Evolutionary conservation across 2,888 invertebrate species (phyloP).

Genomic region (Metallyticus violacea): DNA sequence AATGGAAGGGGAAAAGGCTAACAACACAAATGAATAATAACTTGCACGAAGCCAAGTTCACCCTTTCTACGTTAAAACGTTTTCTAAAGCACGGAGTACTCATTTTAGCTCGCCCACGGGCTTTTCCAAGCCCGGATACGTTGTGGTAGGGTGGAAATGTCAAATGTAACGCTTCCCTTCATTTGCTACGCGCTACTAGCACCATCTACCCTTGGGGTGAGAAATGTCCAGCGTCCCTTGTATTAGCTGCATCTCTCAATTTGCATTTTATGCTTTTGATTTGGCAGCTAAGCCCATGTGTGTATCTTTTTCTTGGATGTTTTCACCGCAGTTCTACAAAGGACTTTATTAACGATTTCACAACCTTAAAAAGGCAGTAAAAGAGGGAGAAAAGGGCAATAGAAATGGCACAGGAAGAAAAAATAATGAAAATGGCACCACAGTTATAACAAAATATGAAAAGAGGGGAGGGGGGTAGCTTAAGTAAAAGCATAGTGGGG

Average conservation of each 20-base stretch:
- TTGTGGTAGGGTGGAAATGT: background rate
- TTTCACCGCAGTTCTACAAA: no score
- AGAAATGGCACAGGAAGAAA: no score
- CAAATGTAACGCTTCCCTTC: background rate
- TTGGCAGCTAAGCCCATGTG: no score
- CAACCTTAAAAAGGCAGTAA: no score
- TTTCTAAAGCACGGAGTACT: background rate
- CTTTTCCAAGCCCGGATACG: background rate
- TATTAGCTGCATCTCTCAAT: background rate
- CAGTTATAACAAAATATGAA: no score
- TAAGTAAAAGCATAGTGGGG: no score
- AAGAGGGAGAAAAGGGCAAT: no score
- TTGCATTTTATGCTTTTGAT: background rate
- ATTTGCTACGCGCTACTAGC: background rate
- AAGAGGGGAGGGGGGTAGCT: no score
- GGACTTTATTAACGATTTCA: no score
- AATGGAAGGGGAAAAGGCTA: background rate
- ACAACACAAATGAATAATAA: background rate
- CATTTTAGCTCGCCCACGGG: background rate
- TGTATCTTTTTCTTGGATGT: no score
- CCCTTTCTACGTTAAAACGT: background rate
- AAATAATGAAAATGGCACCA: no score
- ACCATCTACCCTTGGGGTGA: background rate
- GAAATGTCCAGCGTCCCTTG: background rate
- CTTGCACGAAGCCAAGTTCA: no score